Evolutionary conservation across 2,113 vertebrate genomes (phyloP).

Genomic region (Campylomormyrus tamandua): DNA sequence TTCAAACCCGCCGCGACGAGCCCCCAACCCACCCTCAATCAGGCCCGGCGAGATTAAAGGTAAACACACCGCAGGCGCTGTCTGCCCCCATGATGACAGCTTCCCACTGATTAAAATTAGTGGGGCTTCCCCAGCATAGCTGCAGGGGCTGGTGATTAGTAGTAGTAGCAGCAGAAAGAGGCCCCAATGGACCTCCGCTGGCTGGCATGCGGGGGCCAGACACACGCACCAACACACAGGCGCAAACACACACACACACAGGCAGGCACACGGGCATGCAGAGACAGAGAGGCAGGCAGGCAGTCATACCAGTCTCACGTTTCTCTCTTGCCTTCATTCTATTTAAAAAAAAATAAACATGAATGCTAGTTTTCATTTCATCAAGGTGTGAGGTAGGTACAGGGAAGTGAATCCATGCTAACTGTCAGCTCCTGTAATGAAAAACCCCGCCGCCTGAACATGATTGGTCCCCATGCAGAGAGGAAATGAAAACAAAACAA

Average conservation of each 20-base stretch:
- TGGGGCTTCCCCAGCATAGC: slow-evolving; percentile 49
- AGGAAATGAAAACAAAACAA: neutral
- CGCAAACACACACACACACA: neutral
- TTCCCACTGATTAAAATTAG: slow-evolving; percentile 82
- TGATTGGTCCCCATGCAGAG: neutral
- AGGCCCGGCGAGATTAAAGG: slow-evolving; percentile 68
- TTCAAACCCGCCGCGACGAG: slow-evolving; percentile 19
- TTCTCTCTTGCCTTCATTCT: neutral
- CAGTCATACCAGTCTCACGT: neutral
- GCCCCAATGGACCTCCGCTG: slow-evolving; percentile 32
- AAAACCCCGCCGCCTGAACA: neutral
- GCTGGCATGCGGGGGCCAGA: slow-evolving; percentile 16
- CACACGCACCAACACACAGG: neutral
- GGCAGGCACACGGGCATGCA: too few relatives aligned
- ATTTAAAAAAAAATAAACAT: neutral
- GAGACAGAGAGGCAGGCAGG: neutral
- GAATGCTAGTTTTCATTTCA: neutral
- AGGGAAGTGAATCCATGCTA: neutral
- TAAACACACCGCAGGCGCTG: slow-evolving; percentile 68
- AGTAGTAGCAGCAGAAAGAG: slow-evolving; percentile 32
- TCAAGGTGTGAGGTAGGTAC: neutral
- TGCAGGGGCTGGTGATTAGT: slow-evolving; percentile 48
- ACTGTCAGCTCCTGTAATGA: neutral
- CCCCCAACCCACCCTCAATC: slow-evolving; percentile 64
- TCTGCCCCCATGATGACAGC: slow-evolving; percentile 70